phyloP scores from a whole-genome alignment of 2,113 vertebrate species.

The Salvelinus sp. region DNA sequence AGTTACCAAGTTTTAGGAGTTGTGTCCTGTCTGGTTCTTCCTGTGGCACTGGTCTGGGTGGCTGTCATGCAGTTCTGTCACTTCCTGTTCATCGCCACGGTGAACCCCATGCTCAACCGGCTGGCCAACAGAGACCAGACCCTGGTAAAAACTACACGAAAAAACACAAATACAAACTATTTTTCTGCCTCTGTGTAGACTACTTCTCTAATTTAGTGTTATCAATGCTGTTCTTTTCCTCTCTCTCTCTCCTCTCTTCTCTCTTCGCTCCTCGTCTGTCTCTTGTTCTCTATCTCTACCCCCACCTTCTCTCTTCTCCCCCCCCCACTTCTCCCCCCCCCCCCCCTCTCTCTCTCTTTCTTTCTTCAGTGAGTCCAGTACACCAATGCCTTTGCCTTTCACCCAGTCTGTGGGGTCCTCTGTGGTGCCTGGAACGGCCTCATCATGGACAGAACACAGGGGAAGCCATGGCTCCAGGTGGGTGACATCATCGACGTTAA shows the following conservation, averaged over 20 bases:
- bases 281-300: background rate
- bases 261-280: background rate
- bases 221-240: too few relatives aligned
- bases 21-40: conserved; percentile 77
- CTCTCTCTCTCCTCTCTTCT: background rate
- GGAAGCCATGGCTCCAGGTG: conserved; percentile 51
- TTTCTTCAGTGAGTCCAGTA: conserved; percentile 76
- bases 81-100: conserved; percentile 85
- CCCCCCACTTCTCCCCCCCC: too few relatives aligned
- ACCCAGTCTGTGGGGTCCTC: conserved; percentile 81
- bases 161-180: conserved; percentile 3
- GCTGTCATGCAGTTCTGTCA: conserved; percentile 85
- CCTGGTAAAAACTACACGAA: conserved; percentile 44
- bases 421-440: conserved; percentile 83
- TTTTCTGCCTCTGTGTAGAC: background rate
- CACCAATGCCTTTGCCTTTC: conserved; percentile 83
- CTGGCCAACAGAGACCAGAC: conserved; percentile 51
- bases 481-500: background rate
- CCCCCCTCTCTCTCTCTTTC: background rate
- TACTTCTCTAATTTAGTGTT: background rate
- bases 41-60: conserved; percentile 82
- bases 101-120: conserved; percentile 77
- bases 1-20: conserved; percentile 68
- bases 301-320: too few relatives aligned
- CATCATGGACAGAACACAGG: conserved; percentile 80